Base-by-base conservation (phyloP, 2,797 vertebrate species). In the Channallabes apus region DNA sequence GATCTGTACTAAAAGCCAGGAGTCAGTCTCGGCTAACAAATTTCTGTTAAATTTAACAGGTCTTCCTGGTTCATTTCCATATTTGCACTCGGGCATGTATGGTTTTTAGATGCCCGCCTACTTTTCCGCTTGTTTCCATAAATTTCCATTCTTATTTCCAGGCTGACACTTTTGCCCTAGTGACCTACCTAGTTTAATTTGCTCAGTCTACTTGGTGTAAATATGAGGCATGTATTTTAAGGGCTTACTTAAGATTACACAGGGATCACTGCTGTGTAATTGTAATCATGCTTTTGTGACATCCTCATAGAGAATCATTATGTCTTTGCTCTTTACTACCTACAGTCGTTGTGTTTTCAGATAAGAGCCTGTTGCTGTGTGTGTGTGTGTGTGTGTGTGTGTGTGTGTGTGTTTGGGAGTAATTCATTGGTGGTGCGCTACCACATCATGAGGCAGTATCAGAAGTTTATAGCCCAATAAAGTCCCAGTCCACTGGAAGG, bases 401-500 rank as follows among this genome's bases (percentile, higher is more conserved):
- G 56, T 38, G 18, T 77, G 54, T 59, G 54, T 46, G 69, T 59
- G 51, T 76, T 51, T 22, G 56, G 20, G 56, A 38, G 76, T 61
- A 41, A 79, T 79, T 79, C 58, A 62, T 6, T 41, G 15, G 72
- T 27, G 77, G 59, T 62, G 58, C 62, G 58, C 24, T 79, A 79
- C 32, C n/a, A 32, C 29, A 78, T 61, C 58, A 38, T 24, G 76
- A 79, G 35, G 76, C 22, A 62, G 35, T 38, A 41, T 7, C 32
- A 41, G 14, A 78, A n/a, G 58, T 78, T 78, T 62, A 59, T 41
- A n/a, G n/a, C 32, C 77, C 77, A 22, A 87, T 91, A 89, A 80
- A 88, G 18, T 84, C 67, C 46, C 75, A 58, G 69, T 82, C 89
- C 68, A 20, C 35, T 89, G 87, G 87, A 89, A 82, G 88, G 90